Conservation (phyloP, 2,888 invertebrate genomes). For the Bruchidius siliquastri region DNA sequence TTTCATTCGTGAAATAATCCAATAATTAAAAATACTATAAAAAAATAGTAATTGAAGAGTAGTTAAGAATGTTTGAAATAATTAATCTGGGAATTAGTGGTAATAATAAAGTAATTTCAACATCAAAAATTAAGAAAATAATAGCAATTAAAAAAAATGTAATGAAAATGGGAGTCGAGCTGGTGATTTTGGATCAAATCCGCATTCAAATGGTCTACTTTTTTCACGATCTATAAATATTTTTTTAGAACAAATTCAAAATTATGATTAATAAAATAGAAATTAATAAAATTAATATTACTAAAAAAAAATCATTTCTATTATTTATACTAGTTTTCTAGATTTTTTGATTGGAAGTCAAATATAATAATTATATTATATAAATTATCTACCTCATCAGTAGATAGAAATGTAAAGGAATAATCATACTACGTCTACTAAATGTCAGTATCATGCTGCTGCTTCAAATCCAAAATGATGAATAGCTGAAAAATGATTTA, state of each 20-base stretch:
- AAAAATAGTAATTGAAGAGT: constrained; percentile 30
- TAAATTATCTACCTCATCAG: constrained; percentile 64
- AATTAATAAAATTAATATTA: constrained; percentile 48
- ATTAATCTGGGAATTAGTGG: constrained; percentile 52
- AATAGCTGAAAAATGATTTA: constrained; percentile 50
- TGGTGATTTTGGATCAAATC: constrained; percentile 53
- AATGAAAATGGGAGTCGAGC: constrained; percentile 55
- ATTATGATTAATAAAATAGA: constrained; percentile 49
- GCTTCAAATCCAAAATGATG: constrained; percentile 65
- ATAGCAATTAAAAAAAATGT: constrained; percentile 64
- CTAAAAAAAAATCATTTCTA: constrained; percentile 36
- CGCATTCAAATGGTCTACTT: constrained; percentile 61
- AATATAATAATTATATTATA: constrained; percentile 67
- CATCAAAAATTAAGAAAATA: constrained; percentile 70
- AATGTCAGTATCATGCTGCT: constrained; percentile 57
- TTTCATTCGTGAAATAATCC: constrained; percentile 54
- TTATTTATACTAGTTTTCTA: constrained; percentile 59
- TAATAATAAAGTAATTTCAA: constrained; percentile 63
- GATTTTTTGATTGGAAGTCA: constrained; percentile 69
- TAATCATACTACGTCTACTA: constrained; percentile 61
- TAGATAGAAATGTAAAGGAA: constrained; percentile 51
- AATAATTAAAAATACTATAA: constrained; percentile 53
- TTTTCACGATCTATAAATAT: constrained; percentile 58
- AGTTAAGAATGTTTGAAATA: constrained; percentile 35
- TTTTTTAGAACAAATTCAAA: constrained; percentile 56